These are phyloP conservation scores for Ormyrus thymus DNA, from an alignment of 2,888 invertebrate genomes.

Conservation along the genomic window DNA sequence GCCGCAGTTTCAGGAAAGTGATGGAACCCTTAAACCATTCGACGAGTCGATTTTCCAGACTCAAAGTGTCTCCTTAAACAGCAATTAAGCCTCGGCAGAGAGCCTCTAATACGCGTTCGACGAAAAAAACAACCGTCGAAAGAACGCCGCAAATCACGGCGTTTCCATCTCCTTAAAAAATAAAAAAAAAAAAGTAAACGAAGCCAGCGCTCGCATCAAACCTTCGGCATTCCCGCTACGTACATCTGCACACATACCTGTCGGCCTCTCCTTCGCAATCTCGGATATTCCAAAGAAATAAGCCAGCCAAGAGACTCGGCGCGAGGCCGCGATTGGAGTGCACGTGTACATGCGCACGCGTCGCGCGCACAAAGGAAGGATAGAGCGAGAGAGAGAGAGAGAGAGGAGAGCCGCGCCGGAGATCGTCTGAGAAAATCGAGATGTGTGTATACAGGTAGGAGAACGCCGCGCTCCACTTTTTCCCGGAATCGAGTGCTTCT, in stretches of 20 bases:
- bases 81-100: background rate
- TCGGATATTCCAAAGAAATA: slow-evolving; percentile 3
- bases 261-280: background rate
- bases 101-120: background rate
- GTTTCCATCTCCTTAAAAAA: no score
- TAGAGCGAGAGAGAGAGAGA: background rate
- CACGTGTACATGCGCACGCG: no score
- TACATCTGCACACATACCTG: no score
- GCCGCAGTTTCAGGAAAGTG: background rate
- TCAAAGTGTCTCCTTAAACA: background rate
- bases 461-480: slow-evolving; percentile 23
- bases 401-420: background rate
- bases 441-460: slow-evolving; percentile 9
- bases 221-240: no score
- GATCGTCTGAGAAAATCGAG: slow-evolving; percentile 32
- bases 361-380: background rate
- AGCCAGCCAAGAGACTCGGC: background rate
- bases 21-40: background rate
- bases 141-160: no score
- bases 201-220: no score
- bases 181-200: no score
- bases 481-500: slow-evolving; percentile 17
- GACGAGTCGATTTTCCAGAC: background rate
- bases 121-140: background rate
- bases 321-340: background rate